phyloP scores from a whole-genome alignment of 2,888 invertebrate species.

The Cyaniris semiargus region DNA sequence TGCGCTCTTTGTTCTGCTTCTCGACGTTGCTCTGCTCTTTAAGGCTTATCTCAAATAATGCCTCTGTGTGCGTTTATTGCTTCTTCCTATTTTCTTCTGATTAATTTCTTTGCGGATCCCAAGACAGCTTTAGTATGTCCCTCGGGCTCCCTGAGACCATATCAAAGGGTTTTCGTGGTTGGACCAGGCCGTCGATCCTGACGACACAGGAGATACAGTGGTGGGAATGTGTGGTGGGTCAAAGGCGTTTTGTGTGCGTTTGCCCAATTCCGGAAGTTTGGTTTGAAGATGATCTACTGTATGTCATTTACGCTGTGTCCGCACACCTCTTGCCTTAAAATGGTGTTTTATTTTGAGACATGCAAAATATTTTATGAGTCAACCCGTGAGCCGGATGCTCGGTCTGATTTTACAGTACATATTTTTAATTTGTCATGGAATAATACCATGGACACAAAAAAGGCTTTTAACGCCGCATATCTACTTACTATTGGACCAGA shows the following conservation, averaged over 20 bases:
- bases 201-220: too few species aligned
- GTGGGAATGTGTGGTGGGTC: too few species aligned
- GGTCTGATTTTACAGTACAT: conserved; percentile 34
- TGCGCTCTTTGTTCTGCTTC: too few species aligned
- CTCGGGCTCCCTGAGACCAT: too few species aligned
- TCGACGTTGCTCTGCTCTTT: too few species aligned
- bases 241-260: background rate
- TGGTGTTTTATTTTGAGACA: conserved; percentile 60
- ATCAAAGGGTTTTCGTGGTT: too few species aligned
- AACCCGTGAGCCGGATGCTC: conserved; percentile 43
- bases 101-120: too few species aligned
- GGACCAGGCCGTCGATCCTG: too few species aligned
- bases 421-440: conserved; percentile 28
- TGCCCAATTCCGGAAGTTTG: background rate
- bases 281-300: background rate
- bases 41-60: too few species aligned
- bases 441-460: conserved; percentile 11
- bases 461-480: background rate
- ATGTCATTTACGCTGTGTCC: conserved; percentile 32
- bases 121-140: too few species aligned
- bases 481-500: background rate
- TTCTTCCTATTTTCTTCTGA: too few species aligned
- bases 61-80: too few species aligned
- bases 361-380: conserved; percentile 61
- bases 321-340: conserved; percentile 54